These are phyloP conservation scores for Hyperoplus immaculatus DNA, from an alignment of 2,797 vertebrate genomes.

Conservation along the genomic window DNA sequence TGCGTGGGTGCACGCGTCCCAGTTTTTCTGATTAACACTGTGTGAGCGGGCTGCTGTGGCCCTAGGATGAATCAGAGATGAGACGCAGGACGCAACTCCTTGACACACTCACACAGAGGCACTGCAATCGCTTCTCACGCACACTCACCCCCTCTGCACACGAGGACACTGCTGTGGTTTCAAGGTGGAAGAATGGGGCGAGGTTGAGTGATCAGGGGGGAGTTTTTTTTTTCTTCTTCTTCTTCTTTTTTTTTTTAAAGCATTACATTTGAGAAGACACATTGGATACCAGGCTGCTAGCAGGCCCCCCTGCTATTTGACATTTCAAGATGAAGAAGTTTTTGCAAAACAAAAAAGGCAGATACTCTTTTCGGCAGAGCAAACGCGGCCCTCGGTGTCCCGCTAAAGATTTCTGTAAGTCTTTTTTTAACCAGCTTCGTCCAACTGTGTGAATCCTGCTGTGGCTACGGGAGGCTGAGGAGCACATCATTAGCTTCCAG, in stretches of 20 bases:
- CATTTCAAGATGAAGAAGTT: constrained; percentile 83
- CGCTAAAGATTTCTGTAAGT: constrained; percentile 91
- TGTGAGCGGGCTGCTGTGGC: constrained; percentile 74
- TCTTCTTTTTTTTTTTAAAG: constrained; percentile 6
- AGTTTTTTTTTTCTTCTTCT: constrained; percentile 1
- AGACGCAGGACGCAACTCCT: constrained; percentile 78
- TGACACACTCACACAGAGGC: constrained; percentile 72
- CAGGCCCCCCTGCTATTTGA: constrained; percentile 59
- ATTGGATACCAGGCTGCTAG: constrained; percentile 62
- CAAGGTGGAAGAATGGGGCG: constrained; percentile 64
- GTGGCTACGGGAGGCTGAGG: constrained; percentile 31
- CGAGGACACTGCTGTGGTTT: constrained; percentile 63
- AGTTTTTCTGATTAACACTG: constrained; percentile 87
- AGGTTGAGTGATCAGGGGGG: constrained; percentile 34
- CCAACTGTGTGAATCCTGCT: constrained; percentile 50
- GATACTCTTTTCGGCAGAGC: constrained; percentile 82
- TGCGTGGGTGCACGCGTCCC: constrained; percentile 85
- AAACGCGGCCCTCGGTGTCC: constrained; percentile 76
- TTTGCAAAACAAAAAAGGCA: constrained; percentile 80
- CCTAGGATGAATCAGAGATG: constrained; percentile 80
- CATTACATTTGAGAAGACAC: constrained; percentile 42
- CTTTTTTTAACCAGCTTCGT: constrained; percentile 47
- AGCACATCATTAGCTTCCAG: constrained; percentile 40
- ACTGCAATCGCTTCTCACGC: constrained; percentile 69
- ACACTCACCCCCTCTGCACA: constrained; percentile 68